Evolutionary conservation across 1,140 invertebrate species (phyloP), one percentile per base, ranked within the genome.

Genomic region (Drosophila fuyamai): DNA sequence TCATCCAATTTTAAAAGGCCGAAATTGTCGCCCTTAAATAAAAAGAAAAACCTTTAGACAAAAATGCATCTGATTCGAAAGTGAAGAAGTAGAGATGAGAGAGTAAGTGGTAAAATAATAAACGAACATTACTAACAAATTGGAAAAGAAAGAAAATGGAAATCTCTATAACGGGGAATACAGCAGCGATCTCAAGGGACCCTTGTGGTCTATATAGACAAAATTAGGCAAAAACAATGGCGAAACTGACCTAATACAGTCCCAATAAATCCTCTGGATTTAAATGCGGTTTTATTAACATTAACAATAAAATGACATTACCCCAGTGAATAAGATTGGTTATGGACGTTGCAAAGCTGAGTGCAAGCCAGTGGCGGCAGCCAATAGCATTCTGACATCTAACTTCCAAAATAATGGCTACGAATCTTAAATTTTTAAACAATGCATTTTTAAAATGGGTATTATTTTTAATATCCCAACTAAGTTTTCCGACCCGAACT

Each of bases 271-370:
- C n/a, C n/a, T n/a, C n/a, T n/a, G n/a, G n/a, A n/a, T n/a, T n/a
- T n/a, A n/a, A n/a, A n/a, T n/a, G n/a, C n/a, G n/a, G n/a, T n/a
- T n/a, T 44, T 44, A 14, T 10, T 44, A 16, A 18, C 18, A 16
- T 18, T 44, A 44, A 16, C 3, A 2, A n/a, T n/a, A n/a, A n/a
- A n/a, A n/a, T n/a, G n/a, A n/a, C n/a, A 18, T 18, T 18, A 18
- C 18, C 16, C 16, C 43, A 6, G 43, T 44, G 0, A 44, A 44
- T 4, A 44, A 44, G 10, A 44, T 44, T 10, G 43, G 43, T 10
- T 44, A 44, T 18, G 43, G 43, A 5, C 43, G 14, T 9, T 44
- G 43, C 43, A 44, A 44, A 44, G 43, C 43, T 44, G 43, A 44
- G 43, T 44, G 43, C 43, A 44, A 44, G 8, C 18, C 43, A 18